Evolutionary conservation across 2,113 vertebrate species (phyloP).

Genomic region (Cyanocitta stelleri): DNA sequence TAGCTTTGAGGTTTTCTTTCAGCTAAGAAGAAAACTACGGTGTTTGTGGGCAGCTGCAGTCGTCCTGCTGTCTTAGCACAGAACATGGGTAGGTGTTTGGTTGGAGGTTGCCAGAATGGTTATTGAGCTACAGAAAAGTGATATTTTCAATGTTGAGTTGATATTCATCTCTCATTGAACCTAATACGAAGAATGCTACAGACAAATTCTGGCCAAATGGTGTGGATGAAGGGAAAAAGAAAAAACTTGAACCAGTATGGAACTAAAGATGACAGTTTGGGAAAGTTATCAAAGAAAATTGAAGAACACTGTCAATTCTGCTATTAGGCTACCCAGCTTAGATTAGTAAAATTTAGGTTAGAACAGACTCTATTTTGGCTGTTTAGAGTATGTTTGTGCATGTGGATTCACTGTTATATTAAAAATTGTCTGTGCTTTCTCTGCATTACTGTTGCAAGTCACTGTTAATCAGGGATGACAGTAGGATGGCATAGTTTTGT

Average conservation of each 20-base stretch:
- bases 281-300: neutral
- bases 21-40: neutral
- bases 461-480: neutral
- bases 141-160: neutral
- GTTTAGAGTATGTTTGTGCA: neutral
- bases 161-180: neutral
- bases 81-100: neutral
- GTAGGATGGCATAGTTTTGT: neutral
- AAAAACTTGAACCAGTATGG: neutral
- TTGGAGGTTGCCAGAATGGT: neutral
- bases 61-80: neutral
- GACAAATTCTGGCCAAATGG: neutral
- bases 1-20: neutral
- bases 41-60: neutral
- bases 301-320: neutral
- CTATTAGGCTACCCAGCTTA: neutral
- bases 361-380: neutral
- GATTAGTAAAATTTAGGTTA: neutral
- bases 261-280: neutral
- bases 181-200: neutral
- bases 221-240: neutral
- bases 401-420: neutral
- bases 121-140: neutral
- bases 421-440: neutral
- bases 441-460: neutral